Base-by-base conservation (phyloP, 1,140 invertebrate species). In the Apis dorsata region DNA sequence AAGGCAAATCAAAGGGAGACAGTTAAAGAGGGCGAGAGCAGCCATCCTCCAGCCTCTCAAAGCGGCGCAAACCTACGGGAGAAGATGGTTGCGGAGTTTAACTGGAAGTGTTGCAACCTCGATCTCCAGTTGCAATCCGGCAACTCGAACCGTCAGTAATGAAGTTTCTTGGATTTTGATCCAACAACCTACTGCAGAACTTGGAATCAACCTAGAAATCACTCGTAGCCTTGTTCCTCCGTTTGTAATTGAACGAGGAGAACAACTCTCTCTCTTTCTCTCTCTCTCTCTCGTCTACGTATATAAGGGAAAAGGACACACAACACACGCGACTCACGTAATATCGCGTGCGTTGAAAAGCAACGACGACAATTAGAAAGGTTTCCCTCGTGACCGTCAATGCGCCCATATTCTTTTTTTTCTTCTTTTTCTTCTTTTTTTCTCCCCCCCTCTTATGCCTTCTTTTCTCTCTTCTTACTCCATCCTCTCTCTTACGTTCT, bases 151-250 rank as follows among this genome's bases (percentile, higher is more conserved):
- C 62, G 62, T n/a, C 24, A 2, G 17, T 77, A 77, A 77, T 65
- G 62, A 77, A 66, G 75, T 77, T 77, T 57, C 75, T n/a, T 24
- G 75, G 75, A 66, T 55, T 53, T 44, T 44, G 75, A 77, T 77
- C 74, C 49, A 51, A 76, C 74, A 65, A 62, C 49, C 7, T 21
- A 3, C 34, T 44, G 0, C n/a, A 28, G 49, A 76, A 66, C 19
- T 74, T 60, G 19, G 53, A 57, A 34, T 74, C 72, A 49, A 66
- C 62, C 34, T 66, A 66, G 75, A 8, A 53, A 75, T 72, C 70
- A 10, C 13, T 49, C 70, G 3, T 12, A 17, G 13, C 13, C 24
- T 57, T 7, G 51, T 72, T 55, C 51, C 28, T 28, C 51, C 17
- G 12, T 17, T 5, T 21, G 17, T 28, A 72, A 72, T 28, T 19